Conservation (phyloP, 2,113 vertebrate genomes). For the Colossoma macropomum region DNA sequence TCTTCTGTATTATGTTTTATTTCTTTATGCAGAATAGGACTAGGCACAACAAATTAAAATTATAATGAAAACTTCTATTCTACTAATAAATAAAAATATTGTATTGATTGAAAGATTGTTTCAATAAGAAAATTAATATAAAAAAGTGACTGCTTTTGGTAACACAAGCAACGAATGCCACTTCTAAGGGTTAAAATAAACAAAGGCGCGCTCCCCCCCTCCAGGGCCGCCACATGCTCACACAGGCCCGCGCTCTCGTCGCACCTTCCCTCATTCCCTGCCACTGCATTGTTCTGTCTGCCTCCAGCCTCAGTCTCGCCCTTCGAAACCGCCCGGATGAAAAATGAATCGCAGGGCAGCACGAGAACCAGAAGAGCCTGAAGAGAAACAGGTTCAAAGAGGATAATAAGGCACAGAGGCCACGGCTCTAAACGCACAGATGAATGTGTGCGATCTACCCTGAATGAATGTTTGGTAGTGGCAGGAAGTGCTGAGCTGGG, state of each 20-base stretch:
- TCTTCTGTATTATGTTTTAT: too few species aligned
- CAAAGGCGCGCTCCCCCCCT: constrained; percentile 30
- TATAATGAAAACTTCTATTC: too few species aligned
- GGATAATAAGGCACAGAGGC: not conserved
- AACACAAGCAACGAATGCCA: not conserved
- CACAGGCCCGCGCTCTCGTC: constrained; percentile 60
- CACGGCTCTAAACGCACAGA: not conserved
- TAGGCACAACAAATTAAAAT: too few species aligned
- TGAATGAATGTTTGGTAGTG: not conserved
- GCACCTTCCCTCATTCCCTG: constrained; percentile 18
- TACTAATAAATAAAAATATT: too few species aligned
- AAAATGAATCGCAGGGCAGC: not conserved
- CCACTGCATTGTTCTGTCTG: constrained; percentile 37
- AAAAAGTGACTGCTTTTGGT: not conserved
- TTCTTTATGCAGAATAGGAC: too few species aligned
- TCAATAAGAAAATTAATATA: not conserved
- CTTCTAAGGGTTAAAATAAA: constrained; percentile 40
- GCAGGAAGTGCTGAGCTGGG: constrained; percentile 15
- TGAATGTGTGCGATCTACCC: constrained; percentile 12
- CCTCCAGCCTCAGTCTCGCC: constrained; percentile 42
- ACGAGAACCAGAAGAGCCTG: constrained; percentile 48
- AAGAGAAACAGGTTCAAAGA: constrained; percentile 46
- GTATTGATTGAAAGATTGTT: too few species aligned
- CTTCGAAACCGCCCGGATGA: constrained; percentile 26
- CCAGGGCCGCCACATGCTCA: constrained; percentile 55